phyloP scores from a whole-genome alignment of 2,113 vertebrate genomes.

The Phyllopteryx taeniolatus region DNA sequence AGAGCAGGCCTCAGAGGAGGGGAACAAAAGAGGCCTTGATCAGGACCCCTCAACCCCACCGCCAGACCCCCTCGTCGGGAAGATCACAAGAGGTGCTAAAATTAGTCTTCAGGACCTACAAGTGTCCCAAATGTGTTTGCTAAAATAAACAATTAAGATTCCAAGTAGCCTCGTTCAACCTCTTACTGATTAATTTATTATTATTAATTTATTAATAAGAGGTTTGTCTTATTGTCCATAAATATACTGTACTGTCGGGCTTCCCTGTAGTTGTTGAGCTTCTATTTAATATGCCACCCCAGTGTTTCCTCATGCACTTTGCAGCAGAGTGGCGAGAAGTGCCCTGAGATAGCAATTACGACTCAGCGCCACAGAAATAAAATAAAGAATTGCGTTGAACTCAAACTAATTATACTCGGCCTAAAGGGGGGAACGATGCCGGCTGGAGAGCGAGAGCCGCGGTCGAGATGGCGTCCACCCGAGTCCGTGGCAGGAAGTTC shows the following conservation, averaged over 20 bases:
- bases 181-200: neutral
- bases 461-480: neutral
- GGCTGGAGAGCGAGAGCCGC: neutral
- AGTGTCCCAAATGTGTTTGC: neutral
- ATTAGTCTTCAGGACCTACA: no score
- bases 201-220: neutral
- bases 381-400: neutral
- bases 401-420: neutral
- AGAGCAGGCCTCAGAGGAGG: conserved; percentile 15
- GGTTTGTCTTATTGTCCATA: neutral
- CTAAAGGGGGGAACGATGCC: neutral
- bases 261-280: neutral
- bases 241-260: neutral
- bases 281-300: neutral
- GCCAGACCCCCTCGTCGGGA: neutral
- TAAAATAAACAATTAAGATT: neutral
- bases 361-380: neutral
- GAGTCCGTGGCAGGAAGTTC: neutral
- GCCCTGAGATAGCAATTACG: conserved; percentile 1
- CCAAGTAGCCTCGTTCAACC: neutral
- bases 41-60: neutral
- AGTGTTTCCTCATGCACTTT: neutral
- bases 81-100: neutral
- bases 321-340: neutral
- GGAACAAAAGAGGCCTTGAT: conserved; percentile 30